Evolutionary conservation across 2,797 vertebrate genomes (phyloP).

Genomic region (Scolopax bukidnonensis): DNA sequence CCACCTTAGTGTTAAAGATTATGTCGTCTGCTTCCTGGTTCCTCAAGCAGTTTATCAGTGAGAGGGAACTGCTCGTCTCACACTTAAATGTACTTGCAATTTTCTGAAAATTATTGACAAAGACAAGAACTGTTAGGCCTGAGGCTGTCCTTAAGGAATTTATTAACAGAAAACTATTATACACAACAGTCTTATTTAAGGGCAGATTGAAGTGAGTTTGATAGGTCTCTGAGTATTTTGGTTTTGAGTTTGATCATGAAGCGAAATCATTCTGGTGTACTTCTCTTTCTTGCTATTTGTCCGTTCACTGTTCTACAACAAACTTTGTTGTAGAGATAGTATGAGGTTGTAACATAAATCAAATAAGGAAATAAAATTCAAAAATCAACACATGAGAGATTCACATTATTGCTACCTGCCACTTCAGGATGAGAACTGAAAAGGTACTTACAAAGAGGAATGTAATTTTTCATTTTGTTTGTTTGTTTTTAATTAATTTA

Average conservation of each 20-base stretch:
- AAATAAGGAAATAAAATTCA: neutral
- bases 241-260: neutral
- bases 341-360: neutral
- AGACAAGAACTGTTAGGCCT: neutral
- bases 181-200: neutral
- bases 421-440: neutral
- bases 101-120: constrained; percentile 42
- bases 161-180: neutral
- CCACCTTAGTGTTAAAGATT: neutral
- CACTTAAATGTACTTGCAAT: constrained; percentile 56
- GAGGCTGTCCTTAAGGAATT: neutral
- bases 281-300: neutral
- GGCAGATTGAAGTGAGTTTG: neutral
- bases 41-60: constrained; percentile 57
- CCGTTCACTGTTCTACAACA: neutral
- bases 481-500: neutral
- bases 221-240: neutral
- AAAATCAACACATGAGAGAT: neutral
- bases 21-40: constrained; percentile 53
- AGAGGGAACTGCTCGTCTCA: constrained; percentile 2
- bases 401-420: neutral
- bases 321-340: neutral
- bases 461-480: neutral
- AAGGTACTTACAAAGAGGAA: neutral
- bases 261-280: neutral